Conservation (phyloP, 1,140 invertebrate species). For the Temnothorax nylanderi region DNA sequence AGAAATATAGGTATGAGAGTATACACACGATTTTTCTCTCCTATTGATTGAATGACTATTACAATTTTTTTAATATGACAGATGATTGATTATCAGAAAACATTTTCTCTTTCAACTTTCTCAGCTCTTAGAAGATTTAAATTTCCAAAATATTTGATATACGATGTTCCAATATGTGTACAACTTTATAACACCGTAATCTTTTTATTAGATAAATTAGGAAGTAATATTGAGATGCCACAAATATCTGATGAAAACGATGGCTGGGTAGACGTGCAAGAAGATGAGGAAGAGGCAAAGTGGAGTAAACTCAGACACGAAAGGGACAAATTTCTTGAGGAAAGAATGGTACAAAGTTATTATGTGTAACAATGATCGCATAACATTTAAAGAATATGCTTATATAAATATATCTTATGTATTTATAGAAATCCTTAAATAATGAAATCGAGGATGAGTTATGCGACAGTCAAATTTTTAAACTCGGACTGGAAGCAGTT, state of each 20-base stretch:
- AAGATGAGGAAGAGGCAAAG: constrained; percentile 89
- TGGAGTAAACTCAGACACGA: constrained; percentile 89
- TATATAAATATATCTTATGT: constrained; percentile 25
- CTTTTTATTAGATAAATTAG: constrained; percentile 77
- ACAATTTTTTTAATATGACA: constrained; percentile 35
- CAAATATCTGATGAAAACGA: constrained; percentile 81
- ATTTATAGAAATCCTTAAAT: constrained; percentile 69
- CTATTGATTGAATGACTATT: constrained; percentile 40
- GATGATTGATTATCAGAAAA: neutral
- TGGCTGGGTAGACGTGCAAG: constrained; percentile 84
- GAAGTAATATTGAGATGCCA: constrained; percentile 74
- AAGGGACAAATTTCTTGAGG: constrained; percentile 88
- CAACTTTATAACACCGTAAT: neutral
- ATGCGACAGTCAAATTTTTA: constrained; percentile 78
- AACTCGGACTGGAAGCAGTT: constrained; percentile 79
- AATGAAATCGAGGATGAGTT: constrained; percentile 76
- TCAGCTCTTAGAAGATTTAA: neutral
- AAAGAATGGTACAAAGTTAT: constrained; percentile 81
- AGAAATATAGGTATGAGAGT: constrained; percentile 89
- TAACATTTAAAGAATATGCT: neutral
- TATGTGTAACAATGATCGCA: neutral
- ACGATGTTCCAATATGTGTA: neutral
- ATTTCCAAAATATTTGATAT: constrained; percentile 16
- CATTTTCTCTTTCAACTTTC: neutral
- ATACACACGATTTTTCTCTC: constrained; percentile 26